phyloP scores from a whole-genome alignment of 2,113 vertebrate species.

The Zingel zingel region DNA sequence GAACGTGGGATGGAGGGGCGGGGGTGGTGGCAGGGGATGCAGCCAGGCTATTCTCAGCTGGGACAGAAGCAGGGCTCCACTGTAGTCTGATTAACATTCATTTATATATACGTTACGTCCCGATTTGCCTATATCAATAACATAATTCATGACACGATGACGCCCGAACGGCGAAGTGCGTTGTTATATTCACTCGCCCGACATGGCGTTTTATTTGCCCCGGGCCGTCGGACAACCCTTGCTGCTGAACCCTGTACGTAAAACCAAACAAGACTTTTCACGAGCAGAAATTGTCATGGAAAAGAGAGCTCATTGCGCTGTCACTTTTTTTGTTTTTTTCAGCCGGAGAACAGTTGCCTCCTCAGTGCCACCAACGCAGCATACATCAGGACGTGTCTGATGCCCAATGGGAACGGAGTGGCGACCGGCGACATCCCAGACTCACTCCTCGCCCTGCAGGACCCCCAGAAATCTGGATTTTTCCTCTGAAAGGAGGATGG shows the following conservation, averaged over 20 bases:
- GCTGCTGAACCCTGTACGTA: too few relatives aligned
- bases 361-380: constrained; percentile 54
- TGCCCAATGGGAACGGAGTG: constrained; percentile 51
- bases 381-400: constrained; percentile 56
- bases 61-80: background rate
- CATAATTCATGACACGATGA: too few relatives aligned
- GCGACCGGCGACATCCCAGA: constrained; percentile 45
- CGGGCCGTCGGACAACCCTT: too few relatives aligned
- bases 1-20: constrained; percentile 2
- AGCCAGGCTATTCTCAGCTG: constrained; percentile 1
- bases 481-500: constrained; percentile 69
- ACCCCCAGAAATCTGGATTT: constrained; percentile 74
- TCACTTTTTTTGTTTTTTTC: constrained; percentile 19
- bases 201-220: too few relatives aligned
- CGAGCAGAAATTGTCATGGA: background rate
- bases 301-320: too few relatives aligned
- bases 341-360: constrained; percentile 67
- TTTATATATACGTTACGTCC: too few relatives aligned
- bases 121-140: too few relatives aligned
- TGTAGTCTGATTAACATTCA: background rate
- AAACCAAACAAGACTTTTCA: background rate
- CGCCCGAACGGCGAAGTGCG: too few relatives aligned
- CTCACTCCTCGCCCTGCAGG: constrained; percentile 56
- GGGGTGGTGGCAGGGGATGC: background rate
- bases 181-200: too few relatives aligned